Evolutionary conservation across 2,888 invertebrate genomes (phyloP), one percentile per base, ranked within the genome.

Genomic region (Ariolimax columbianus): DNA sequence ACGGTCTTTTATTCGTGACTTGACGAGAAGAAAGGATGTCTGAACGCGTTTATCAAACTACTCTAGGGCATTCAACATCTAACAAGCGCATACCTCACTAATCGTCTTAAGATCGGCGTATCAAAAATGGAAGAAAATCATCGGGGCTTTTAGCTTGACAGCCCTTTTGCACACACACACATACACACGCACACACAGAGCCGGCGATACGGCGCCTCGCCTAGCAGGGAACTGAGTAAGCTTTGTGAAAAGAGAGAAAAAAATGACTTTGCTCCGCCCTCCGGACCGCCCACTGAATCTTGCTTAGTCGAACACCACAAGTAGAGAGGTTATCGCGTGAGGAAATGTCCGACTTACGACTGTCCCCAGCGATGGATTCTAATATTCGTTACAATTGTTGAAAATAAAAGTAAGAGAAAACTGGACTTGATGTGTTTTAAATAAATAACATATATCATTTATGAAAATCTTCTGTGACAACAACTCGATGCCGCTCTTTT

Each of bases 121-220:
- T 75, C 75, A 75, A 75, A 75, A 75, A 47, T 33, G 36, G 33
- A 75, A 75, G 47, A 75, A 75, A 75, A 75, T 51, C 75, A 75
- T 51, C 75, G 23, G 75, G 75, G 75, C 51, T 33, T 75, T 75
- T 75, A 75, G 75, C 75, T 36, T 75, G 75, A 75, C 75, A 75
- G 75, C 75, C n/a, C 51, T 75, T 55, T 51, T 7, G n/a, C 33
- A 4, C 33, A n/a, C n/a, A n/a, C n/a, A n/a, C n/a, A n/a, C n/a
- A n/a, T n/a, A n/a, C n/a, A n/a, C 75, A 75, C 33, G 51, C 51
- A 33, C n/a, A 40, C 47, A 75, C 75, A 51, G 30, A 75, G 75
- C 75, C 75, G 51, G 75, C 75, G 75, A 75, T 23, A 51, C 51
- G 75, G 75, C 75, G 75, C 75, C 75, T 51, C 47, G 51, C 75